phyloP scores from a whole-genome alignment of 2,888 invertebrate genomes.

The Drepana falcataria region DNA sequence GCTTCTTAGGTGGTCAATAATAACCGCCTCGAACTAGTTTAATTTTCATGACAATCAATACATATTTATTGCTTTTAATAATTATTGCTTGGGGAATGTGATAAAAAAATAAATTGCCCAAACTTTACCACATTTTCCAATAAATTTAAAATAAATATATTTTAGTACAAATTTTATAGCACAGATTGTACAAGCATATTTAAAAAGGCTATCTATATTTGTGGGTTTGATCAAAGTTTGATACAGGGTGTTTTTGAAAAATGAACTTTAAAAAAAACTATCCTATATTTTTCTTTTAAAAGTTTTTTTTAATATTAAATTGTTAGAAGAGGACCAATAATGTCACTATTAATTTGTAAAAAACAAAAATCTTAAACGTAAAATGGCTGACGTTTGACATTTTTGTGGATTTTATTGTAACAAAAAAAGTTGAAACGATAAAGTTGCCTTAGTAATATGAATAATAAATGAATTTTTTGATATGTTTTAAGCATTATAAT shows the following conservation, averaged over 20 bases:
- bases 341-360: conserved; percentile 20
- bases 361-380: conserved; percentile 66
- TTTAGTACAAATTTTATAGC: conserved; percentile 8
- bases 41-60: not conserved
- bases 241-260: no score
- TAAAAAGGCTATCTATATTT: no score
- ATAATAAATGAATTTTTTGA: conserved; percentile 45
- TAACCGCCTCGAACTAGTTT: not conserved
- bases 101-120: conserved; percentile 39
- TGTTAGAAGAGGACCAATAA: conserved; percentile 33
- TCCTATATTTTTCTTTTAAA: not conserved
- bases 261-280: not conserved
- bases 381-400: conserved; percentile 74
- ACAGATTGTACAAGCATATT: not conserved
- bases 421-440: conserved; percentile 27
- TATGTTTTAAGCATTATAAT: conserved; percentile 49
- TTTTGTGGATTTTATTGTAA: conserved; percentile 42
- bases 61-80: conserved; percentile 19
- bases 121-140: conserved; percentile 32
- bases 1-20: not conserved
- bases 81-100: conserved; percentile 29
- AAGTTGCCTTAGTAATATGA: conserved; percentile 59
- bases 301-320: conserved; percentile 9
- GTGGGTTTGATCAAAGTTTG: no score
- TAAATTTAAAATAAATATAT: conserved; percentile 6